Conservation (phyloP, 2,888 invertebrate species). For the Nebria salina region DNA sequence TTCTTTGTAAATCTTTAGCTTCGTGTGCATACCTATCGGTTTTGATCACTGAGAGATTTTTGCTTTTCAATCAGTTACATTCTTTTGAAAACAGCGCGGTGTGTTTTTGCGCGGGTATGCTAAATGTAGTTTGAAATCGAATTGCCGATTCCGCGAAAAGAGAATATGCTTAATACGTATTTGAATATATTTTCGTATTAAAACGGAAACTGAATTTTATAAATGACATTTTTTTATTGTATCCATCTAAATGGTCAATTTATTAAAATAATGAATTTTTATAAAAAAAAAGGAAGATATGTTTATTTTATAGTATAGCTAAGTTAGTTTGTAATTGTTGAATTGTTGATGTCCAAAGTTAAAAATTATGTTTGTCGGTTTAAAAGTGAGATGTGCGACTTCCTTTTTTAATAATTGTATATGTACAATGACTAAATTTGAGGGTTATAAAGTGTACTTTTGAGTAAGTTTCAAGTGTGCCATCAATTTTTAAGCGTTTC, state of each 20-base stretch:
- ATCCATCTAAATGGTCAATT: too few relatives aligned
- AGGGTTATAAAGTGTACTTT: constrained; percentile 8
- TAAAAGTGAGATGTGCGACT: background rate
- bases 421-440: background rate
- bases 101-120: background rate
- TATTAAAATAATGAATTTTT: too few relatives aligned
- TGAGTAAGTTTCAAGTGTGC: constrained; percentile 32
- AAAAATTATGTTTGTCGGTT: background rate
- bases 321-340: background rate
- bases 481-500: constrained; percentile 43
- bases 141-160: background rate
- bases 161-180: background rate
- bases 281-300: too few relatives aligned
- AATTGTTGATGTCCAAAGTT: background rate
- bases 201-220: too few relatives aligned
- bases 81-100: constrained; percentile 10
- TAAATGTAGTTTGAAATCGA: background rate
- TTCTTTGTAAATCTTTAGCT: constrained; percentile 34
- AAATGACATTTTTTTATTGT: too few relatives aligned
- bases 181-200: too few relatives aligned
- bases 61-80: constrained; percentile 16
- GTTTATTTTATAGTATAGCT: too few relatives aligned
- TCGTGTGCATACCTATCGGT: constrained; percentile 37
- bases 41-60: constrained; percentile 20
- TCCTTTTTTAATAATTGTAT: background rate